Evolutionary conservation across 2,113 vertebrate species (phyloP), one percentile per base, ranked within the genome.

Genomic region (Heterochromis multidens): DNA sequence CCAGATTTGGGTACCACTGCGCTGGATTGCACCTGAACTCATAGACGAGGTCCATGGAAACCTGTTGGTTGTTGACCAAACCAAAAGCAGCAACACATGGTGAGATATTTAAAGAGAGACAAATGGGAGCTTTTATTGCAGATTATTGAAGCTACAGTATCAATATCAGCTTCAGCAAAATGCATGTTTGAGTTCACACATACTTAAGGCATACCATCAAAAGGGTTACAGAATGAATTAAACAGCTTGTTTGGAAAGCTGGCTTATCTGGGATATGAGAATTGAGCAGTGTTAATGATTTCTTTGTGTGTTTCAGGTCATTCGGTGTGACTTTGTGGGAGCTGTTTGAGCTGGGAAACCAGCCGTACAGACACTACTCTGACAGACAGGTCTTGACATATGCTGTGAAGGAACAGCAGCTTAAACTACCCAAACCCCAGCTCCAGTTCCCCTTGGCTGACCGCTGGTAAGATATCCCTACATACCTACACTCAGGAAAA

Each of bases 11-110:
- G 97, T 99, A 90, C 98, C 99, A 0, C 95, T 99, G 91, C 98
- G 99, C 90, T 99, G 99, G 99, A 99, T 99, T 8, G 98, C 99
- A 0, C 99, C 99, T 1, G 99, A 99, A 93, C 98, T 99, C 86
- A 97, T 99, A 52, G 99, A 99, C 0, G 98, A 99, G 54, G 99
- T 99, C 80, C 99, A 99, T 1, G 96, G 98, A 81, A 99, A 99
- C 95, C 95, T 99, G 87, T 95, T 99, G 6, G 95, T 99, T 2
- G 99, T 97, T 57, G 98, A 98, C 94, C 99, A 99, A 95, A 99
- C 98, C 88, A 99, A 97, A 94, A 89, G 96, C 94, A 99, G 99
- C 95, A 99, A 99, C 21, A 96, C 99, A 94, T 99, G 99, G 99
- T 99, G 93, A 97, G 97, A 81, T 67, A 49, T 23, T 37, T 2